These are phyloP conservation scores for Cephus pulcher DNA, from an alignment of 2,888 invertebrate species.

Conservation along the genomic window DNA sequence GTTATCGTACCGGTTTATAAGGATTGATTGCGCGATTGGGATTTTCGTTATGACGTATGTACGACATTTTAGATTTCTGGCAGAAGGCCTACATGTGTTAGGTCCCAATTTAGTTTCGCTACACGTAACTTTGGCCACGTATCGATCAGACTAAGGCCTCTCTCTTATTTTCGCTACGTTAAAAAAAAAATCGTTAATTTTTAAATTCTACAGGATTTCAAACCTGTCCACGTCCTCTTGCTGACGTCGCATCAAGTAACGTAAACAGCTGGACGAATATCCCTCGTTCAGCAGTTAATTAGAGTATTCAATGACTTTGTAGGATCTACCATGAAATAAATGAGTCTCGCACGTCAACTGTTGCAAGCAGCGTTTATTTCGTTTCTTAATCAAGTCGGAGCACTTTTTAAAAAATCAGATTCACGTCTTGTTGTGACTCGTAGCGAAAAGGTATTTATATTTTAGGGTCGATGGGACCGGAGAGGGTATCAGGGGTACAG, in stretches of 20 bases:
- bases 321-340: not conserved
- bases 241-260: not conserved
- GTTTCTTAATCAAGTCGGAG: conserved; percentile 49
- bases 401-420: conserved; percentile 46
- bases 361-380: conserved; percentile 61
- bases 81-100: not conserved
- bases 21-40: not conserved
- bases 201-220: not conserved
- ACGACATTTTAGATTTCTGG: not conserved
- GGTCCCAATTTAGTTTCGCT: not conserved
- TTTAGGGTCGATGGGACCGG: conserved; percentile 16
- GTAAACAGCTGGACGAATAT: not conserved
- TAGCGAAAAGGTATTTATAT: conserved; percentile 45
- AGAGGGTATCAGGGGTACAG: not conserved
- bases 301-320: not conserved
- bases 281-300: not conserved
- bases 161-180: not conserved
- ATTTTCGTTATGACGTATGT: not conserved
- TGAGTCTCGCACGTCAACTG: conserved; percentile 37
- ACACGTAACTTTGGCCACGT: not conserved
- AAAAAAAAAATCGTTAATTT: not conserved
- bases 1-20: not conserved
- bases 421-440: conserved; percentile 37
- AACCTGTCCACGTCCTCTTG: not conserved
- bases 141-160: not conserved